Evolutionary conservation across 2,113 vertebrate genomes (phyloP).

Genomic region (Acanthisitta chloris): DNA sequence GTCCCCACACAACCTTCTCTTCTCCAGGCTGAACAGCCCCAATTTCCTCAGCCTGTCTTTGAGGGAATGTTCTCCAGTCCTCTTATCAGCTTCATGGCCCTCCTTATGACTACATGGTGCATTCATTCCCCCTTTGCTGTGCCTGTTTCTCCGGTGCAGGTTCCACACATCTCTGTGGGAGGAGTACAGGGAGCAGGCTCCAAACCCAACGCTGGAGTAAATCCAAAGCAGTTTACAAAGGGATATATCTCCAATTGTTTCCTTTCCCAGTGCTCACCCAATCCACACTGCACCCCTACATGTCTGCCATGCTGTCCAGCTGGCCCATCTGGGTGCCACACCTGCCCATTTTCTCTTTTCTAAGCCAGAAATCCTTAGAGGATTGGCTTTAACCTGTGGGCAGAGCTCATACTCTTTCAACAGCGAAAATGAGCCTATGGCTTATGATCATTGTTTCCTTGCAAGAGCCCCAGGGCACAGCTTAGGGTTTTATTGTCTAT

Average conservation of each 20-base stretch:
- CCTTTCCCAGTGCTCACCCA: not conserved
- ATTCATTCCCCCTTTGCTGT: not conserved
- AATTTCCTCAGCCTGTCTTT: too few species aligned
- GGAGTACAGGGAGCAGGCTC: not conserved
- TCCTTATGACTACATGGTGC: fast-evolving
- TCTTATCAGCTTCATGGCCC: too few species aligned
- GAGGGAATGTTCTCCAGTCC: too few species aligned
- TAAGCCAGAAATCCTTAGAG: not conserved
- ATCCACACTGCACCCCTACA: not conserved
- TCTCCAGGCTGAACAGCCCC: too few species aligned
- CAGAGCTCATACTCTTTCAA: not conserved
- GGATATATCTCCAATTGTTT: not conserved
- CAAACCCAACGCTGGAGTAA: not conserved
- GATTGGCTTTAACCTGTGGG: not conserved
- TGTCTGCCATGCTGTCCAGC: not conserved
- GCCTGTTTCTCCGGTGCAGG: not conserved
- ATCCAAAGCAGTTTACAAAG: not conserved
- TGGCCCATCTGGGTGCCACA: not conserved
- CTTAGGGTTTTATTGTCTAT: not conserved
- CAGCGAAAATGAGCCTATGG: not conserved
- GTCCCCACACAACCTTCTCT: too few species aligned
- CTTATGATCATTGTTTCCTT: not conserved
- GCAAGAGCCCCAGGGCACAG: not conserved
- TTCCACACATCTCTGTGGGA: not conserved
- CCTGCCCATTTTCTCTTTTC: not conserved